Evolutionary conservation across 1,140 invertebrate genomes (phyloP), one percentile per base, ranked within the genome.

Genomic region (Polypedilum vanderplanki): DNA sequence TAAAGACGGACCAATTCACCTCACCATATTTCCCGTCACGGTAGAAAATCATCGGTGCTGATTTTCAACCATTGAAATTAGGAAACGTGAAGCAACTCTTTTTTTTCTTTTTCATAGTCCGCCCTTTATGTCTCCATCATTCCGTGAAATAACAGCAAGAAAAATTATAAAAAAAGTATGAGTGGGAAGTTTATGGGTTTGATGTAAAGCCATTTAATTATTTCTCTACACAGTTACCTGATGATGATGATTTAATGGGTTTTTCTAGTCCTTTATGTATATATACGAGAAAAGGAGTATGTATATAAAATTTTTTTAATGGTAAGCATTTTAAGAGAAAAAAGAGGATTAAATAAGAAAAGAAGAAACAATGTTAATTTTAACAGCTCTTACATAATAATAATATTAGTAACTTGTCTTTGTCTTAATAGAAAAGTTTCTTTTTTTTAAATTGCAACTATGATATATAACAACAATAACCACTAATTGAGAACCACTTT

Each of bases 381-480:
- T 7, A 73, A 22, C 67, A 73, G 67, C 18, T 12, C 67, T 22
- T 40, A 33, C 20, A 15, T 40, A 70, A 64, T 40, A 41, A 41
- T 79, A 80, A 80, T 33, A 33, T 33, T 33, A 33, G 46, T 57
- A n/a, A 57, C 46, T n/a, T 57, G 46, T 57, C 46, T n/a, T 33
- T 33, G 24, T 33, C 46, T 15, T 57, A 10, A 46, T 46, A 57
- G 46, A 12, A 57, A n/a, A 57, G 8, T 57, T n/a, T 57, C n/a
- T n/a, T n/a, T n/a, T n/a, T n/a, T n/a, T n/a, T n/a, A n/a, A 33
- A 33, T n/a, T n/a, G n/a, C n/a, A 33, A 33, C 24, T 33, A 33
- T 5, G 24, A 33, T 3, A 33, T 33, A 33, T 33, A 33, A 33
- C 24, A 33, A 33, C 24, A 33, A 33, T 33, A 33, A 33, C 24